These are phyloP conservation scores for Lepidurus packardi DNA, from an alignment of 1,140 invertebrate species.

Conservation along the genomic window DNA sequence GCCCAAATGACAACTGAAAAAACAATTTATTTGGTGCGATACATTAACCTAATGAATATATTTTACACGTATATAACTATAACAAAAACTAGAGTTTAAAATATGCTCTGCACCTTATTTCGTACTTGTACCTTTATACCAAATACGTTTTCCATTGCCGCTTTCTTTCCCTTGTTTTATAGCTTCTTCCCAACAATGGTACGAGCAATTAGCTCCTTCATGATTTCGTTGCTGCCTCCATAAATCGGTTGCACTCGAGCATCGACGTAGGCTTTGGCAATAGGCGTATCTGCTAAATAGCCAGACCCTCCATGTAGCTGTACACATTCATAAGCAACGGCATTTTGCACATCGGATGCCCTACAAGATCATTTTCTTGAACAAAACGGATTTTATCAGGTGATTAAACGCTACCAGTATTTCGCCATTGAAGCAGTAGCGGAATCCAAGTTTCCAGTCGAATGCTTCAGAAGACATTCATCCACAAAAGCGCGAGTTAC, in stretches of 20 bases:
- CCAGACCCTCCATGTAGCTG: constrained; percentile 52
- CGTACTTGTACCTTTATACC: too few relatives aligned
- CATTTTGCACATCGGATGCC: constrained; percentile 45
- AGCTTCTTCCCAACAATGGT: constrained; percentile 37
- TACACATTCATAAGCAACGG: constrained; percentile 46
- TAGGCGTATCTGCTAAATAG: constrained; percentile 52
- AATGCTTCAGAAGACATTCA: constrained; percentile 46
- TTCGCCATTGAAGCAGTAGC: constrained; percentile 50
- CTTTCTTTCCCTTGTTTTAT: neutral
- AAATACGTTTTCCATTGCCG: too few relatives aligned
- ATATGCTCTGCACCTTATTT: too few relatives aligned
- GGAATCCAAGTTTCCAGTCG: constrained; percentile 43
- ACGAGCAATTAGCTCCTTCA: constrained; percentile 49
- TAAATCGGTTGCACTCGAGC: constrained; percentile 50
- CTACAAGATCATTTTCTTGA: constrained; percentile 18
- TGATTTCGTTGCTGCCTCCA: constrained; percentile 52
- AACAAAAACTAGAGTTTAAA: too few relatives aligned
- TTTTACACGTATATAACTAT: too few relatives aligned
- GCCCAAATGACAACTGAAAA: too few relatives aligned
- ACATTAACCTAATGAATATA: too few relatives aligned
- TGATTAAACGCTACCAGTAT: constrained; percentile 43
- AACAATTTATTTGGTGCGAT: too few relatives aligned
- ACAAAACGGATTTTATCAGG: neutral
- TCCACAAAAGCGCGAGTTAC: constrained; percentile 48
- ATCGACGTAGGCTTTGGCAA: constrained; percentile 47